A percentile compares a stretch with the other conserved stretches of the same genome.
Conservation (phyloP, 2,888 invertebrate genomes). For the Augiades crinisus region DNA sequence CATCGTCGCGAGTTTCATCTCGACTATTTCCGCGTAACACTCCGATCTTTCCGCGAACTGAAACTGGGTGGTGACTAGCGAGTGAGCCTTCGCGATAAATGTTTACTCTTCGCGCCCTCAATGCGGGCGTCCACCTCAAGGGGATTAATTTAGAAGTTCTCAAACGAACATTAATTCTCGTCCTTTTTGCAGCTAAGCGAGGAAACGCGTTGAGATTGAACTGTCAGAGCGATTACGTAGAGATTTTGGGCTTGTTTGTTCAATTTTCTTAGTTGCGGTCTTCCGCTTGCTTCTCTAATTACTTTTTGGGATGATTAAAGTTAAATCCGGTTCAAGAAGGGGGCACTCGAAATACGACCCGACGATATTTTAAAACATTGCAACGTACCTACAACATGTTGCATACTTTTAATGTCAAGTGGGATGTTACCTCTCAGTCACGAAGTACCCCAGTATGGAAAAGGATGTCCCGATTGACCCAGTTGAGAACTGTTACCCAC, state of each 20-base stretch:
- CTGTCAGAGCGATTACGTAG: slow-evolving; percentile 46
- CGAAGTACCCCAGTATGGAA: slow-evolving; percentile 5
- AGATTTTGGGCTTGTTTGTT: slow-evolving; percentile 36
- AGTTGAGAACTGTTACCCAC: slow-evolving; percentile 11
- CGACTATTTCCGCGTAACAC: slow-evolving; percentile 49
- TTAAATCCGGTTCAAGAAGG: slow-evolving; percentile 1
- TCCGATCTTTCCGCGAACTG: slow-evolving; percentile 56
- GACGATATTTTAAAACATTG: not conserved
- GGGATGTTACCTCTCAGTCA: slow-evolving; percentile 16
- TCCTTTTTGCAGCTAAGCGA: slow-evolving; percentile 57
- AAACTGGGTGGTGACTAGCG: slow-evolving; percentile 34
- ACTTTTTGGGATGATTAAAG: slow-evolving; percentile 8
- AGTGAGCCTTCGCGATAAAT: slow-evolving; percentile 47
- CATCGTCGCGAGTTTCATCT: slow-evolving; percentile 36
- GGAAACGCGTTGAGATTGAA: slow-evolving; percentile 48
- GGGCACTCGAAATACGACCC: not conserved
- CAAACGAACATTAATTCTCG: slow-evolving; percentile 55
- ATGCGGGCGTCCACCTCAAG: slow-evolving; percentile 58
- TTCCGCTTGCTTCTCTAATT: slow-evolving; percentile 4
- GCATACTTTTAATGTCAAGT: slow-evolving; percentile 4
- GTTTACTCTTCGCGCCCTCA: slow-evolving; percentile 59
- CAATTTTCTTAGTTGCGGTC: not conserved
- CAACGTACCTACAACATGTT: not conserved
- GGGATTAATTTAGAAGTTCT: slow-evolving; percentile 71
- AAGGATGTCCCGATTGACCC: slow-evolving; percentile 18